A percentile compares a stretch with the other conserved stretches of the same genome.
Evolutionary conservation across 2,797 vertebrate species (phyloP).

Genomic region (Nyctalus aviator): DNA sequence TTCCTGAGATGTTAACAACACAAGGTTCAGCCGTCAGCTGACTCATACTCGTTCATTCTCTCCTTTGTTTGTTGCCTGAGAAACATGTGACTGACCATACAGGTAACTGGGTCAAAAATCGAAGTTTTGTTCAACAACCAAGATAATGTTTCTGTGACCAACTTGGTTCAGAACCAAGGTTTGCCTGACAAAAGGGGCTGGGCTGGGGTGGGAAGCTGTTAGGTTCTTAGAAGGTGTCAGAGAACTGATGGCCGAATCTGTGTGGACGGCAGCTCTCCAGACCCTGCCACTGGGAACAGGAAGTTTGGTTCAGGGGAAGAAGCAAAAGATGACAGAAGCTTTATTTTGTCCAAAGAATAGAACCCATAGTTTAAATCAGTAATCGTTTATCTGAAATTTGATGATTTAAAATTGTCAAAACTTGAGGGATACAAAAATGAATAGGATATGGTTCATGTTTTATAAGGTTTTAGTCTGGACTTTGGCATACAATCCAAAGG

Average conservation of each 20-base stretch:
- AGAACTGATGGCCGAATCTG: neutral
- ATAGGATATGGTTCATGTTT: neutral
- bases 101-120: neutral
- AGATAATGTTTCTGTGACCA: neutral
- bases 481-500: neutral
- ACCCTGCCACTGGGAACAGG: neutral
- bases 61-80: neutral
- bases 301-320: neutral
- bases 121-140: neutral
- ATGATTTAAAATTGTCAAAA: slow-evolving; percentile 14
- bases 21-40: neutral
- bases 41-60: neutral
- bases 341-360: neutral
- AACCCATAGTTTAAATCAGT: neutral
- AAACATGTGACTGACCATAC: neutral
- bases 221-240: neutral
- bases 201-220: neutral
- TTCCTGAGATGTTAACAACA: neutral
- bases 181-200: neutral
- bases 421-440: neutral
- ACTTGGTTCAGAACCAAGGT: neutral
- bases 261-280: neutral
- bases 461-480: neutral
- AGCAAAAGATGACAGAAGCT: neutral
- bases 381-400: neutral